Evolutionary conservation across 2,113 vertebrate species (phyloP).

Genomic region (Rana temporaria): DNA sequence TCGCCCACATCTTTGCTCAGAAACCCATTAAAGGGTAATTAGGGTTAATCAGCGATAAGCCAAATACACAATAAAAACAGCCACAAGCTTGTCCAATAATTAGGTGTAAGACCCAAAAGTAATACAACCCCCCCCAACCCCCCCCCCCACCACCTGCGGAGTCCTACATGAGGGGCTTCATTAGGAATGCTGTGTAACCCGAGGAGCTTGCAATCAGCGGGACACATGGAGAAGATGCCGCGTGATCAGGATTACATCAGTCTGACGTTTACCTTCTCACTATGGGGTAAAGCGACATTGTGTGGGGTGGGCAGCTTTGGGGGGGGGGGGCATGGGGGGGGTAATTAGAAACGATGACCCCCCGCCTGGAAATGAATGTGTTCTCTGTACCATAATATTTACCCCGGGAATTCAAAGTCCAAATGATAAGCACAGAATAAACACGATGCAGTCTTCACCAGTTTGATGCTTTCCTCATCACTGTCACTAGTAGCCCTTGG

Average conservation of each 20-base stretch:
- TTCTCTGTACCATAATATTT: background rate
- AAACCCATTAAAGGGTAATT: background rate
- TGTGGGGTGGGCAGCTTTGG: background rate
- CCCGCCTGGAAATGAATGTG: background rate
- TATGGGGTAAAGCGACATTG: background rate
- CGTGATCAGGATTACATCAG: constrained; percentile 3
- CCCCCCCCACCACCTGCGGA: background rate
- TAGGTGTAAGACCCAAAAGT: background rate
- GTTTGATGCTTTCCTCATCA: too few species aligned
- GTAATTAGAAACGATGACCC: background rate
- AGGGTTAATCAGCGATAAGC: background rate
- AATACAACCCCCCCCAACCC: background rate
- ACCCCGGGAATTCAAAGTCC: background rate
- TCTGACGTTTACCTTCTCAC: background rate
- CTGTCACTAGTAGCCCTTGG: too few species aligned
- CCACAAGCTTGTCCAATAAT: constrained; percentile 7
- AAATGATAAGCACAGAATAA: too few species aligned
- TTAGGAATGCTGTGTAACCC: background rate
- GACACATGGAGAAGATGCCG: background rate
- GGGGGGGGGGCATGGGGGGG: background rate
- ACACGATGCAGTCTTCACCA: too few species aligned
- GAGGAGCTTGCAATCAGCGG: background rate
- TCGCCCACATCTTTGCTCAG: background rate
- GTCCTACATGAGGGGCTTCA: too few species aligned
- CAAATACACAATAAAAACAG: background rate